phyloP scores from a whole-genome alignment of 1,140 invertebrate genomes.

The Ephestia elutella region DNA sequence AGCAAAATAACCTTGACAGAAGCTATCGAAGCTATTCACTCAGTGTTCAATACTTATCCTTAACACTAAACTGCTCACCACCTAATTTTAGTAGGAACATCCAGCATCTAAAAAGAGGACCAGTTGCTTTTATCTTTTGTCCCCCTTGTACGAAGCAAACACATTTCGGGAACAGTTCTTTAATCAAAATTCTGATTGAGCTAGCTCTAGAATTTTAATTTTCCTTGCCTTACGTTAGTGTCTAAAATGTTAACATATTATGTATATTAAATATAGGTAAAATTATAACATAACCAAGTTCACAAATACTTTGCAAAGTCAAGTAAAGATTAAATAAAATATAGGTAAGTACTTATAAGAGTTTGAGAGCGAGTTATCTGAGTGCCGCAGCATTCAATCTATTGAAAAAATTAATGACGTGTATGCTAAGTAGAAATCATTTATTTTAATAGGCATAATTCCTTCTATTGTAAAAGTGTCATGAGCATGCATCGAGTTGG shows the following conservation, averaged over 20 bases:
- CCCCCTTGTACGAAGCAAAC: no score
- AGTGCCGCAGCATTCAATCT: conserved; percentile 7
- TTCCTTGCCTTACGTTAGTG: no score
- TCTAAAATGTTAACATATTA: no score
- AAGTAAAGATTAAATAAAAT: not conserved
- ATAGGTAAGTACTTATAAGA: not conserved
- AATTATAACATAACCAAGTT: no score
- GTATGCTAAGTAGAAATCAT: conserved; percentile 35
- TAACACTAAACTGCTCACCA: not conserved
- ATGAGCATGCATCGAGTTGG: conserved; percentile 28
- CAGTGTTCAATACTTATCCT: conserved; percentile 14
- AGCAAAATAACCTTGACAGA: conserved; percentile 55
- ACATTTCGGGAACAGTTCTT: no score
- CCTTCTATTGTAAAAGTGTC: conserved; percentile 40
- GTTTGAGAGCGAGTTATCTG: no score
- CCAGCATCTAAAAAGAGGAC: no score
- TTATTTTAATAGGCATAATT: conserved; percentile 46
- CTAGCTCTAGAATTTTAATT: no score
- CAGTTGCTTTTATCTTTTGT: no score
- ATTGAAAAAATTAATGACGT: conserved; percentile 39
- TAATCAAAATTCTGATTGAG: no score
- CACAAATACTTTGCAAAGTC: no score
- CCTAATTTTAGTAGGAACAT: not conserved
- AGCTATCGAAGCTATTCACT: conserved; percentile 13
- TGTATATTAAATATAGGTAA: no score